Evolutionary conservation across 2,113 vertebrate genomes (phyloP).

Genomic region (Seriola rivoliana): DNA sequence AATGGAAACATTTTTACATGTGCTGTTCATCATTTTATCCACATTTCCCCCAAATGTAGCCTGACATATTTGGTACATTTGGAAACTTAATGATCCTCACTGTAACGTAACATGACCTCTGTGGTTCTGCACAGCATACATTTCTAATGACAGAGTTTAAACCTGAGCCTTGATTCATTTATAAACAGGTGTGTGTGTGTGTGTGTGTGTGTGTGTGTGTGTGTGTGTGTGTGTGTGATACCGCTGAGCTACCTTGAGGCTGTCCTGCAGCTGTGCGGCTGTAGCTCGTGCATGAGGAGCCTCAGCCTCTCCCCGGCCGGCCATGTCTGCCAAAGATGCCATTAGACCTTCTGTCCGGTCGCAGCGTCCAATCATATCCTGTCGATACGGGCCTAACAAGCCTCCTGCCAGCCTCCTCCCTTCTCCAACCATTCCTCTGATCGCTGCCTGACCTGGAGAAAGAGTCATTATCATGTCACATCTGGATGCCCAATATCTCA

Average conservation of each 20-base stretch:
- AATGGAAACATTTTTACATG: background rate
- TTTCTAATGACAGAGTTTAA: constrained; percentile 1
- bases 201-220: background rate
- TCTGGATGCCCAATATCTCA: background rate
- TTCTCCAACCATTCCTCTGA: constrained; percentile 96
- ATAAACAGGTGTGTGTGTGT: background rate
- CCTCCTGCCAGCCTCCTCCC: constrained; percentile 93
- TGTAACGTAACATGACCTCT: background rate
- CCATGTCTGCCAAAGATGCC: constrained; percentile 91
- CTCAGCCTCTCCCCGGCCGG: constrained; percentile 92
- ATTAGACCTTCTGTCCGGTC: constrained; percentile 94
- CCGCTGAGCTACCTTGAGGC: constrained; percentile 89
- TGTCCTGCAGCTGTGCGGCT: constrained; percentile 93
- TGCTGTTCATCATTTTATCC: background rate
- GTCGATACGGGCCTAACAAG: constrained; percentile 93
- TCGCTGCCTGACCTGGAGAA: constrained; percentile 93
- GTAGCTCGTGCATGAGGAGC: constrained; percentile 91
- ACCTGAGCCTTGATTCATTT: background rate
- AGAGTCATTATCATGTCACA: constrained; percentile 6
- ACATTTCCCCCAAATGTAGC: background rate
- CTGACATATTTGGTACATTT: background rate
- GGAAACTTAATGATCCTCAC: background rate
- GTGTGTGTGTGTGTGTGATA: constrained; percentile 3
- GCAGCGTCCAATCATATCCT: constrained; percentile 93
- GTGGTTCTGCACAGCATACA: background rate